These are phyloP conservation scores for Eriosoma lanigerum DNA, from an alignment of 1,140 invertebrate species.

Conservation along the genomic window DNA sequence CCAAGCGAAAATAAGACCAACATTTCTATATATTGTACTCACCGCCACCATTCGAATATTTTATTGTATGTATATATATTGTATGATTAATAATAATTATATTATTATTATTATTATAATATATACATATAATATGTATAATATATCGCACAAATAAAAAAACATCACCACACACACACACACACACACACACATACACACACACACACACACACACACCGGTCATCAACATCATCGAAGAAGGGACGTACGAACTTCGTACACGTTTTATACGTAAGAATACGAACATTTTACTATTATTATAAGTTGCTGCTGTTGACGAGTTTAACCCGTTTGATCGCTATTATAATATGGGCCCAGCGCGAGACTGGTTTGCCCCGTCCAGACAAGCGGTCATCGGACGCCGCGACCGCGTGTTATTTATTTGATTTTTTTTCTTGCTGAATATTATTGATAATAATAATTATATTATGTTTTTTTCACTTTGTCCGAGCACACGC, in stretches of 20 bases:
- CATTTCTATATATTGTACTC: too few species aligned
- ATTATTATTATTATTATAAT: neutral
- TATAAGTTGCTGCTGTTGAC: neutral
- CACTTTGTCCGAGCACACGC: neutral
- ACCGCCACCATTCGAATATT: neutral
- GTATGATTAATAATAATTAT: neutral
- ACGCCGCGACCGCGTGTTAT: neutral
- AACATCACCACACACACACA: neutral
- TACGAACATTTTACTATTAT: neutral
- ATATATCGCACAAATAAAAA: neutral
- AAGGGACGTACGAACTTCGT: neutral
- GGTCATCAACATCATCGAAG: neutral
- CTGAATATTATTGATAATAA: neutral
- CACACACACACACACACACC: neutral
- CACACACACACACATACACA: slow-evolving; percentile 54
- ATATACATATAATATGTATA: slow-evolving; percentile 12
- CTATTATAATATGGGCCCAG: neutral
- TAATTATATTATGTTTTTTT: neutral
- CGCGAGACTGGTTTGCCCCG: neutral
- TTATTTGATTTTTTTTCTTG: neutral
- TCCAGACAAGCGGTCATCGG: neutral
- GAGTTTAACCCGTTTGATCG: slow-evolving; percentile 32
- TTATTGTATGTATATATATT: neutral
- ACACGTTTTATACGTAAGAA: slow-evolving; percentile 35
- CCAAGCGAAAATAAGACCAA: slow-evolving; percentile 82